Conservation (phyloP, 2,113 vertebrate genomes). For the Manacus vitellinus region DNA sequence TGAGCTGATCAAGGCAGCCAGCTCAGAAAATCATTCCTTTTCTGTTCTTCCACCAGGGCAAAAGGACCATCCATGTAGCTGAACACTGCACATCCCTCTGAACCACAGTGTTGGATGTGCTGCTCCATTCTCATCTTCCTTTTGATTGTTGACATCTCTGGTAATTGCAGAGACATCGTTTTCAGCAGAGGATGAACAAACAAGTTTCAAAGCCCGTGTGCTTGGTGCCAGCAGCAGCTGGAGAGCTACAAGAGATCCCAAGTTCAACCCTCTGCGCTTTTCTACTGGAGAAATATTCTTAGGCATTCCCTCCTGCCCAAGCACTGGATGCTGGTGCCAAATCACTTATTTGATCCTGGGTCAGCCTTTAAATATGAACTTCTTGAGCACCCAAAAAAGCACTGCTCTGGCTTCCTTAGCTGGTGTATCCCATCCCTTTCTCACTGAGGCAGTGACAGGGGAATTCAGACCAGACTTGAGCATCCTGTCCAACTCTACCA, state of each 20-base stretch:
- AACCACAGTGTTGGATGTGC: neutral
- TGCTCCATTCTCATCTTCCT: neutral
- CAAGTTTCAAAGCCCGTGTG: neutral
- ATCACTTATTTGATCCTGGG: neutral
- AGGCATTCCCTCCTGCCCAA: neutral
- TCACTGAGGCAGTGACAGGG: neutral
- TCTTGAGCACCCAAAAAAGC: neutral
- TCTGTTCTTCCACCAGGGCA: neutral
- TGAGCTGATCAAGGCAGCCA: neutral
- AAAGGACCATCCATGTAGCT: neutral
- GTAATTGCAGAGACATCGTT: constrained; percentile 24
- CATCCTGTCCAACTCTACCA: neutral
- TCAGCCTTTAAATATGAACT: neutral
- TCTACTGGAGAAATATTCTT: neutral
- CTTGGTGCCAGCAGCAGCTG: constrained; percentile 20
- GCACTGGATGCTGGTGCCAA: neutral
- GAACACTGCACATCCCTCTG: neutral
- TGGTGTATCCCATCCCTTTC: neutral
- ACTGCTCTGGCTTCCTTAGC: neutral
- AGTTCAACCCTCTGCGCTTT: neutral
- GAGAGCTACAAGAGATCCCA: neutral
- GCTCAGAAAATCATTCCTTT: neutral
- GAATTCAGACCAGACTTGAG: neutral
- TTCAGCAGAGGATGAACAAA: neutral
- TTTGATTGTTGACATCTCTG: neutral